Evolutionary conservation across 2,888 invertebrate species (phyloP).

Genomic region (Ypsolopha sequella): DNA sequence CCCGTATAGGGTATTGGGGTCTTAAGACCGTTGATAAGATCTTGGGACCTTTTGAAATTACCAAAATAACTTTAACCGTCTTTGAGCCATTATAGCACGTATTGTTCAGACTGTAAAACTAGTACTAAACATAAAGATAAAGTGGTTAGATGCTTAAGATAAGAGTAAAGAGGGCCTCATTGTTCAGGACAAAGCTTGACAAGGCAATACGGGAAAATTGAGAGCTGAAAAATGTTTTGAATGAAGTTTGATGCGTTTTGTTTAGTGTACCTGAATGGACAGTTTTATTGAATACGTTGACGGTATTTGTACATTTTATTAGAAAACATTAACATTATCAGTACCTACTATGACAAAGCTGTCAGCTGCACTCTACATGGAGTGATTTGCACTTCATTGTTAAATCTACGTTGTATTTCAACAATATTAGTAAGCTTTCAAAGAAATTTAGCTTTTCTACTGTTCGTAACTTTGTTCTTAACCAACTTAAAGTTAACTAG

Average conservation of each 20-base stretch:
- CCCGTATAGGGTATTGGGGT: slow-evolving; percentile 29
- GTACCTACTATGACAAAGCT: too few species aligned
- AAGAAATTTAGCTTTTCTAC: background rate
- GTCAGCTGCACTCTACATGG: too few species aligned
- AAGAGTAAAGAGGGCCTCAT: slow-evolving; percentile 31
- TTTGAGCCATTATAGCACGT: too few species aligned
- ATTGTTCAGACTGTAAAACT: too few species aligned
- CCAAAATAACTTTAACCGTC: too few species aligned
- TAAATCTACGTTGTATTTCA: too few species aligned
- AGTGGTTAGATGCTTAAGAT: slow-evolving; percentile 33
- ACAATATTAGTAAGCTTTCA: too few species aligned
- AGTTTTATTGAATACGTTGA: slow-evolving; percentile 13
- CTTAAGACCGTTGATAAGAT: slow-evolving; percentile 40
- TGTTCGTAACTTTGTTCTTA: background rate
- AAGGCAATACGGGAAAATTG: slow-evolving; percentile 29
- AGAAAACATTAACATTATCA: background rate
- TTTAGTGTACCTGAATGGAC: background rate
- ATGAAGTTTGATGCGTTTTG: background rate
- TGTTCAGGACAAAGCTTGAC: slow-evolving; percentile 30
- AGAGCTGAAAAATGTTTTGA: slow-evolving; percentile 11
- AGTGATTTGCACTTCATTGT: too few species aligned
- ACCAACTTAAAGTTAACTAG: background rate
- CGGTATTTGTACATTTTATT: slow-evolving; percentile 19
- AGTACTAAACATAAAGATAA: too few species aligned
- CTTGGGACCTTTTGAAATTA: slow-evolving; percentile 24